Evolutionary conservation across 2,113 vertebrate species (phyloP), one percentile per base, ranked within the genome.

Genomic region (Baryphthengus martii): DNA sequence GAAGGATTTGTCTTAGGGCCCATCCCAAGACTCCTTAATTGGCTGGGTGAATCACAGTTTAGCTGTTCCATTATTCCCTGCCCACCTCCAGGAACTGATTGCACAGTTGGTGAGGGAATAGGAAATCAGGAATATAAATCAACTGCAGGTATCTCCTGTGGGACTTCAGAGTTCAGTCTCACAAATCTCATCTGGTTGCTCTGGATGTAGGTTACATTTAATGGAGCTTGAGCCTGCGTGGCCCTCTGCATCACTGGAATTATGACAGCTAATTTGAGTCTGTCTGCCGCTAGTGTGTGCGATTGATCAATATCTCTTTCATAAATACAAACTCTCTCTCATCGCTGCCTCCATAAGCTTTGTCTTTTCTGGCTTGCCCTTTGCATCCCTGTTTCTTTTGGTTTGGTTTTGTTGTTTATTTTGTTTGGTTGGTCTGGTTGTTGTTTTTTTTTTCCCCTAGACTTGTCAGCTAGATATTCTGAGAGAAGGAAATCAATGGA

Each of bases 1-100:
- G 50, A 66, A 89, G 72, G 65, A 37, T 80, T 81, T 86, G 20
- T 92, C 25, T 71, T 47, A 25, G 19, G 65, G 19, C 70, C 31
- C 17, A 65, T 90, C 85, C 73, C 40, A 72, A 81, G 88, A 23
- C 76, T 96, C 73, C 65, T 81, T 95, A 94, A 93, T 95, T 96
- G 92, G 19, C 83, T 81, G 92, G 72, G 90, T 96, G 96, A 94
- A 96, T 95, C 96, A 96, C 95, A 96, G 96, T 93, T 97, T 88
- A 97, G 86, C 80, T 85, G 39, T 86, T 94, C 82, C 90, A 4
- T 91, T 96, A 96, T 95, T 96, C 85, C 85, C 85, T 94, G 61
- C 83, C 73, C 73, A 85, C 83, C 83, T 87, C 62, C 58, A 78
- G 80, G 45, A 95, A 86, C 91, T 94, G 92, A 95, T 93, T 93